Conservation (phyloP, 1,140 invertebrate species). For the Drosophila nannoptera region DNA sequence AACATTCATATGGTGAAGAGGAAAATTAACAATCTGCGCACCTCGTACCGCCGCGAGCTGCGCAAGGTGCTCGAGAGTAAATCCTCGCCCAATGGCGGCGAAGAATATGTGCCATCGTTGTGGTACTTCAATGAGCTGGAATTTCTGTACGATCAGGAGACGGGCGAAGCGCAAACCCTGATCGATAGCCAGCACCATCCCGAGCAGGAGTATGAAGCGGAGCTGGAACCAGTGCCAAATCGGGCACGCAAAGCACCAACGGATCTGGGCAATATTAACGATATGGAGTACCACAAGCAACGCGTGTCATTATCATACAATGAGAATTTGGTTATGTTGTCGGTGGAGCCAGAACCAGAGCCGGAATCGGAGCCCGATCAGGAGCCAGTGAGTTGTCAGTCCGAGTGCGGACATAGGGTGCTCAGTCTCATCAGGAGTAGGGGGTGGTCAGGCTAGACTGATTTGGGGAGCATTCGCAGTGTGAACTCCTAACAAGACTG, state of each 20-base stretch:
- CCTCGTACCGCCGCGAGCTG: slow-evolving; percentile 59
- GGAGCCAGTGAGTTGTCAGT: too few species aligned
- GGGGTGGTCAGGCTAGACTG: not conserved
- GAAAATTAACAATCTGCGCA: slow-evolving; percentile 64
- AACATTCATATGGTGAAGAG: slow-evolving; percentile 56
- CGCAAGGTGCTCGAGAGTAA: slow-evolving; percentile 47
- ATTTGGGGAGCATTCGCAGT: not conserved
- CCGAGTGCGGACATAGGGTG: too few species aligned
- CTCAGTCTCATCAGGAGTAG: too few species aligned
- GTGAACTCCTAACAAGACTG: not conserved
- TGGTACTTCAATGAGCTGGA: slow-evolving; percentile 64
- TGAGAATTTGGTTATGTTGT: slow-evolving; percentile 3
- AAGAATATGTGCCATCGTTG: slow-evolving; percentile 36
- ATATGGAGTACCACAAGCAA: not conserved
- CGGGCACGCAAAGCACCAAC: not conserved
- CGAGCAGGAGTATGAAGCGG: not conserved
- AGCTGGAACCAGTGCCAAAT: not conserved
- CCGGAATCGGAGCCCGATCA: too few species aligned
- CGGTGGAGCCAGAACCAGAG: not conserved
- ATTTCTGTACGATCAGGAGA: slow-evolving; percentile 55
- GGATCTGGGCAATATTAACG: too few species aligned
- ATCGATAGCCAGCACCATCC: not conserved
- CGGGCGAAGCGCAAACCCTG: slow-evolving; percentile 28
- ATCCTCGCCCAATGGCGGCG: not conserved
- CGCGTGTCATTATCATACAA: not conserved